These are phyloP conservation scores for Aphaenogaster rudis DNA, from an alignment of 1,140 invertebrate species.

Conservation along the genomic window DNA sequence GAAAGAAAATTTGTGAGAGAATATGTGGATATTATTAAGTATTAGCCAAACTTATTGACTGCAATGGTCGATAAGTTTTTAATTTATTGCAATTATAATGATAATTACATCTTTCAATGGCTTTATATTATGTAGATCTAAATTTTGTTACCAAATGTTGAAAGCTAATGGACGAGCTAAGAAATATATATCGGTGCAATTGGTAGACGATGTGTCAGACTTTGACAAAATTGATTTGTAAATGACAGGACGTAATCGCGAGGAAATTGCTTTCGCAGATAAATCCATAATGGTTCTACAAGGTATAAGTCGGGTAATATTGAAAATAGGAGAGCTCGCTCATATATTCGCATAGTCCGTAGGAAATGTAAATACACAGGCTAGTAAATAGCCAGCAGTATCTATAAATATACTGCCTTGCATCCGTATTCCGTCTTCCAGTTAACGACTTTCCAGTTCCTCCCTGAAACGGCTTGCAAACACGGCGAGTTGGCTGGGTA, in stretches of 20 bases:
- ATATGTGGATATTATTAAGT: neutral
- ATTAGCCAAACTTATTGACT: neutral
- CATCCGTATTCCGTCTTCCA: constrained; percentile 43
- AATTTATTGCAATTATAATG: neutral
- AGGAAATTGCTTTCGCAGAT: constrained; percentile 17
- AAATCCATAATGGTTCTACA: constrained; percentile 17
- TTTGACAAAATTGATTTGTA: constrained; percentile 17
- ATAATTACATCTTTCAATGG: constrained; percentile 10
- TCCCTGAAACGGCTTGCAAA: constrained; percentile 33
- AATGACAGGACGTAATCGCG: constrained; percentile 9
- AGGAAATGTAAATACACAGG: constrained; percentile 47
- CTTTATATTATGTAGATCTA: neutral
- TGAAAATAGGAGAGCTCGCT: constrained; percentile 21
- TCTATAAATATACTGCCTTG: constrained; percentile 36
- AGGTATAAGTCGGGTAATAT: constrained; percentile 13
- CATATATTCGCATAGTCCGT: constrained; percentile 29
- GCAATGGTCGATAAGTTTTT: neutral
- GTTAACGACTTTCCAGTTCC: constrained; percentile 54
- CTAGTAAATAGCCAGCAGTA: constrained; percentile 36
- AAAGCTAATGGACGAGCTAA: neutral
- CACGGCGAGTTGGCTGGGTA: neutral
- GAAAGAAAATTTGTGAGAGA: neutral
- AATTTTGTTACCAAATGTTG: neutral
- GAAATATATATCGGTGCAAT: neutral
- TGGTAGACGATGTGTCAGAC: neutral